Evolutionary conservation across 2,113 vertebrate genomes (phyloP).

Genomic region (Caretta caretta): DNA sequence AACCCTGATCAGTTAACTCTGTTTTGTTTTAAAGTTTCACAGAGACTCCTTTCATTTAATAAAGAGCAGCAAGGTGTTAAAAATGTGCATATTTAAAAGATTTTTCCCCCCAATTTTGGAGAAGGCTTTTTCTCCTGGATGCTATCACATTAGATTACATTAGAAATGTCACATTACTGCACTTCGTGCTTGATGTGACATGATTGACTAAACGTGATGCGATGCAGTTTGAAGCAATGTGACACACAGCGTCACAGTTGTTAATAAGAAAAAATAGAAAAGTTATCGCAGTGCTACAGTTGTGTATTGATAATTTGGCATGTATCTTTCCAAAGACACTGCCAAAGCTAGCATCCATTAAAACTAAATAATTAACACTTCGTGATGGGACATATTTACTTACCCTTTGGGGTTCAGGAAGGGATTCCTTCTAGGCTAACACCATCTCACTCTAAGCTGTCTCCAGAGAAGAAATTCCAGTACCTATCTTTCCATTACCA

Average conservation of each 20-base stretch:
- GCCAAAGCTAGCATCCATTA: background rate
- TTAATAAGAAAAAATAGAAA: background rate
- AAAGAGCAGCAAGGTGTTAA: background rate
- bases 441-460: accelerated
- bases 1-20: background rate
- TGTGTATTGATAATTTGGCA: accelerated
- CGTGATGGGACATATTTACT: background rate
- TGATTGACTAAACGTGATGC: background rate
- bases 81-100: background rate
- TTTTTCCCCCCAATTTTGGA: background rate
- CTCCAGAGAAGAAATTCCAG: background rate
- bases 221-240: background rate
- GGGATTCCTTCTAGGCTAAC: accelerated
- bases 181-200: background rate
- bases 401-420: accelerated
- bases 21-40: background rate
- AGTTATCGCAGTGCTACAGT: background rate
- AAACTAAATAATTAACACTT: accelerated
- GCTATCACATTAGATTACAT: background rate
- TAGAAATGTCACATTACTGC: background rate
- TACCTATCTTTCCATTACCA: background rate
- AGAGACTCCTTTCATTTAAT: background rate
- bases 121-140: background rate
- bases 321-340: background rate
- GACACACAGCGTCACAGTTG: background rate